Conservation (phyloP, 1,140 invertebrate species). For the Eurosta solidaginis region DNA sequence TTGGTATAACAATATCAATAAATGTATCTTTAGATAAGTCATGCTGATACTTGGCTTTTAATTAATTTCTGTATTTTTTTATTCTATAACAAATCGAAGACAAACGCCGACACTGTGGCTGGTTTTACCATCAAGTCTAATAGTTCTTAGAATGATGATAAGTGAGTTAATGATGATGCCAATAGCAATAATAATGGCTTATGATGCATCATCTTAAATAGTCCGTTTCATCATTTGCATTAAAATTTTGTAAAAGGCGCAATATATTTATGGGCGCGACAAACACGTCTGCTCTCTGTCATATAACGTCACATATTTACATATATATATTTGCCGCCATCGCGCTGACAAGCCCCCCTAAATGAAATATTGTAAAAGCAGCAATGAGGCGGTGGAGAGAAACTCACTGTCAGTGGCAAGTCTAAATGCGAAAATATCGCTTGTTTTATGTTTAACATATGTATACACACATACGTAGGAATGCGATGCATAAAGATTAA, state of each 20-base stretch:
- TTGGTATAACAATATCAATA: background rate
- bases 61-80: slow-evolving; percentile 6
- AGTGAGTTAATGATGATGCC: background rate
- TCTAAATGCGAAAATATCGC: background rate
- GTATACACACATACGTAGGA: too few relatives aligned
- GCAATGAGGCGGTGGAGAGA: too few relatives aligned
- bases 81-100: background rate
- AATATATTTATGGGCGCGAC: slow-evolving; percentile 1
- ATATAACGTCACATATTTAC: slow-evolving; percentile 4
- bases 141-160: background rate
- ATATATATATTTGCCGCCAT: too few relatives aligned
- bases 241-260: background rate
- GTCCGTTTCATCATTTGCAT: background rate
- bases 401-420: too few relatives aligned
- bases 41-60: slow-evolving; percentile 12
- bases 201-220: background rate
- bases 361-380: background rate
- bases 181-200: background rate
- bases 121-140: background rate
- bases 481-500: too few relatives aligned
- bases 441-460: background rate
- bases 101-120: background rate
- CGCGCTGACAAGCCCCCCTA: background rate
- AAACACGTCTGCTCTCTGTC: background rate
- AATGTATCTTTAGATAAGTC: too few relatives aligned